These are phyloP conservation scores for Punctoribates punctum DNA, from an alignment of 2,888 invertebrate genomes.

Conservation along the genomic window DNA sequence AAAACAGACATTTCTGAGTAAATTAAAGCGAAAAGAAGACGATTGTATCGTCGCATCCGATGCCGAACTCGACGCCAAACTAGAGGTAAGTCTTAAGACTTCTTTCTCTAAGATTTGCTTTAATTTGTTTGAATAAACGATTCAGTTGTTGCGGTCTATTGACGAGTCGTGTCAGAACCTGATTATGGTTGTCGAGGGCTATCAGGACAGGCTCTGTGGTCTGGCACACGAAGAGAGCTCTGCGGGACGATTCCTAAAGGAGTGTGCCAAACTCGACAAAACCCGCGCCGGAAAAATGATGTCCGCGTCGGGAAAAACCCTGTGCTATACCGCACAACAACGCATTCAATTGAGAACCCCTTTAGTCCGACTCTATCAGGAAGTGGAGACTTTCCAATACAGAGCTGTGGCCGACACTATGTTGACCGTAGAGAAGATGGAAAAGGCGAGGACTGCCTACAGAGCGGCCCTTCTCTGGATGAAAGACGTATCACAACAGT, in stretches of 20 bases:
- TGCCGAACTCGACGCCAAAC: conserved; percentile 91
- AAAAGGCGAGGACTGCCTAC: conserved; percentile 90
- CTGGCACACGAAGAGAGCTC: conserved; percentile 93
- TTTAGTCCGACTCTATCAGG: conserved; percentile 78
- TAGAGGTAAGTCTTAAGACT: conserved; percentile 60
- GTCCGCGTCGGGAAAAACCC: conserved; percentile 75
- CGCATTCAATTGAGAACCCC: conserved; percentile 64
- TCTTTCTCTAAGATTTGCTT: conserved; percentile 37
- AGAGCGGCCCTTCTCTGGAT: conserved; percentile 82
- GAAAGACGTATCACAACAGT: conserved; percentile 90
- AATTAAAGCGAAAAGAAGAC: conserved; percentile 94
- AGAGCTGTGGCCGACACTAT: conserved; percentile 91
- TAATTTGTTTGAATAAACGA: no score
- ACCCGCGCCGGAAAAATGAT: conserved; percentile 80
- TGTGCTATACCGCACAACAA: conserved; percentile 87
- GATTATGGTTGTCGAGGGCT: conserved; percentile 82
- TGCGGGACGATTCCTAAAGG: conserved; percentile 88
- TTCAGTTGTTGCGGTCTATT: conserved; percentile 74
- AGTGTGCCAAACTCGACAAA: conserved; percentile 80
- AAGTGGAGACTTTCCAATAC: conserved; percentile 91
- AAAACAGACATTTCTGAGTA: conserved; percentile 87
- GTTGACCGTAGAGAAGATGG: conserved; percentile 86
- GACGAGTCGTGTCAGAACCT: conserved; percentile 82
- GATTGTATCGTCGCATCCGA: conserved; percentile 94
- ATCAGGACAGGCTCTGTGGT: conserved; percentile 85